Evolutionary conservation across 2,113 vertebrate species (phyloP).

Genomic region (Tragelaphus imberbis): DNA sequence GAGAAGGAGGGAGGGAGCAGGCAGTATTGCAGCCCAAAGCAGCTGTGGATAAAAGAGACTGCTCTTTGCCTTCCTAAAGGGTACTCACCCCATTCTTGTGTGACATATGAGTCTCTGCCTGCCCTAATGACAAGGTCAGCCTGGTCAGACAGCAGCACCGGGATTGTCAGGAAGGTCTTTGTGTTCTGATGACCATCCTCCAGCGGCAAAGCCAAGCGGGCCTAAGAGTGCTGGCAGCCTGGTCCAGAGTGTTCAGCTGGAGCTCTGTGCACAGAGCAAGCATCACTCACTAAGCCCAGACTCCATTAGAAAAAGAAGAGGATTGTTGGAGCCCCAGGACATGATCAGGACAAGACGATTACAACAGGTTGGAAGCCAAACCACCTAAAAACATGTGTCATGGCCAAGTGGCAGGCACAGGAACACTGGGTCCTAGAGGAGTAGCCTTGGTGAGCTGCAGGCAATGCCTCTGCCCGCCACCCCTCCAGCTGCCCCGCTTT

Average conservation of each 20-base stretch:
- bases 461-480: not conserved
- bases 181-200: not conserved
- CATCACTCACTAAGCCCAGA: not conserved
- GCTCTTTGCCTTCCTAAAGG: not conserved
- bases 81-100: not conserved
- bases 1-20: accelerated
- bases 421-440: not conserved
- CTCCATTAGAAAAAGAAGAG: not conserved
- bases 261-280: not conserved
- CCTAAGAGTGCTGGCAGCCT: not conserved
- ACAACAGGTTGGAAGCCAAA: not conserved
- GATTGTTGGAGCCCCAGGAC: not conserved
- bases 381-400: not conserved
- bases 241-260: not conserved
- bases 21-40: not conserved
- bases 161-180: not conserved
- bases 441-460: not conserved
- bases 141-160: not conserved
- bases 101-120: not conserved
- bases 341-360: not conserved
- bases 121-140: not conserved
- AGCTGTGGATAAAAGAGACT: not conserved
- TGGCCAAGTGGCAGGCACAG: not conserved
- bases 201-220: not conserved
- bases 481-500: not conserved